phyloP scores from a whole-genome alignment of 2,113 vertebrate genomes.

The Daboia siamensis region DNA sequence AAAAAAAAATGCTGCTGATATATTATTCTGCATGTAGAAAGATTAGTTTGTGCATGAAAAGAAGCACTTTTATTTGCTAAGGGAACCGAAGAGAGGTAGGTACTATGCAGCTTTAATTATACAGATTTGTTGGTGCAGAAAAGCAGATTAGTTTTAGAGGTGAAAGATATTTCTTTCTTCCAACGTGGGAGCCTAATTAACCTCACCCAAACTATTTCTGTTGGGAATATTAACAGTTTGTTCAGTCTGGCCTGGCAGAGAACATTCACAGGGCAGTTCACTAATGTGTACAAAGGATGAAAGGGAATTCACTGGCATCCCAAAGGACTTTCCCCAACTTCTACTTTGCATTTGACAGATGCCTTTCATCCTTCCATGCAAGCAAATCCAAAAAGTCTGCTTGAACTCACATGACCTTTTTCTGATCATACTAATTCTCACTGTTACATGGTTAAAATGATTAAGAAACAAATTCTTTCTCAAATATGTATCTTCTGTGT shows the following conservation, averaged over 20 bases:
- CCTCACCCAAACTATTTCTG: constrained; percentile 23
- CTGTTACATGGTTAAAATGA: background rate
- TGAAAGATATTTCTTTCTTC: constrained; percentile 40
- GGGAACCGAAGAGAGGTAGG: constrained; percentile 21
- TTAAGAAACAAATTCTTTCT: background rate
- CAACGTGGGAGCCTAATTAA: constrained; percentile 39
- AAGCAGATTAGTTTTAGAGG: constrained; percentile 36
- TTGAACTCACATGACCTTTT: background rate
- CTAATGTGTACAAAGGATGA: constrained; percentile 3
- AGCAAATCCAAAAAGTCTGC: background rate
- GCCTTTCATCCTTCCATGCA: background rate
- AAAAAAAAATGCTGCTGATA: constrained; percentile 25
- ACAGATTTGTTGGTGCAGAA: constrained; percentile 17
- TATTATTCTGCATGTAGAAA: constrained; percentile 36
- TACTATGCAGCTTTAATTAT: constrained; percentile 32
- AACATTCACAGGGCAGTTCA: constrained; percentile 30
- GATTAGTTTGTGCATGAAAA: background rate
- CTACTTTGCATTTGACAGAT: background rate
- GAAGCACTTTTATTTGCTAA: constrained; percentile 27
- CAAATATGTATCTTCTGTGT: background rate
- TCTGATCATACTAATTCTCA: background rate
- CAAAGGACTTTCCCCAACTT: background rate
- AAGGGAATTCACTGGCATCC: background rate
- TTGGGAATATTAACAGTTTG: constrained; percentile 32
- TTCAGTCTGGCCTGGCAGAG: constrained; percentile 15